A percentile compares a stretch with the other conserved stretches of the same genome.
Evolutionary conservation across 2,888 invertebrate species (phyloP).

Genomic region (Drosophila mimica): DNA sequence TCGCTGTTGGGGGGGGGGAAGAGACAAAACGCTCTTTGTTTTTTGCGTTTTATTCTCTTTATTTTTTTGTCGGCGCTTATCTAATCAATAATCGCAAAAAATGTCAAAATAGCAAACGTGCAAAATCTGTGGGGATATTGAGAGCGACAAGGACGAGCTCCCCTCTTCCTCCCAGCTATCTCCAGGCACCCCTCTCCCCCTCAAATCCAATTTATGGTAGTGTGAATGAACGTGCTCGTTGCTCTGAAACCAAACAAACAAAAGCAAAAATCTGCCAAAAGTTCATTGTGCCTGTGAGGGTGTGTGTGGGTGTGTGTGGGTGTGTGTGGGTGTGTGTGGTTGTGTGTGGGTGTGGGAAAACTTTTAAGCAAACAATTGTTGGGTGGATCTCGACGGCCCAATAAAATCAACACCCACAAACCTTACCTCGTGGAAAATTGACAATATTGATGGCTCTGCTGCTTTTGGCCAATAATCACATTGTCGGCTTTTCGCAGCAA

Average conservation of each 20-base stretch:
- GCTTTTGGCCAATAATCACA: conserved; percentile 33
- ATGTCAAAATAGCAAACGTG: conserved; percentile 78
- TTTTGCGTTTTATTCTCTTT: conserved; percentile 29
- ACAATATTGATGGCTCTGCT: conserved; percentile 41
- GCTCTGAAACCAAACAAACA: conserved; percentile 45
- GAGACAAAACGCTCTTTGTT: conserved; percentile 44
- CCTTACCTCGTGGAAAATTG: conserved; percentile 37
- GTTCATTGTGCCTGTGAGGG: conserved; percentile 41
- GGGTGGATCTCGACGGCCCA: conserved; percentile 53
- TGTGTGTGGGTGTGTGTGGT: conserved; percentile 35
- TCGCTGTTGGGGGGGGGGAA: conserved; percentile 4
- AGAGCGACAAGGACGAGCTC: conserved; percentile 42
- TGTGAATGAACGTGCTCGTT: conserved; percentile 62
- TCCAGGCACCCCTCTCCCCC: not conserved
- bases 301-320: conserved; percentile 34
- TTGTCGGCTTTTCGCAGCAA: conserved; percentile 27
- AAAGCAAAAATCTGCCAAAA: conserved; percentile 46
- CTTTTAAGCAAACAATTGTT: conserved; percentile 76
- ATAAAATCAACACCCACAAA: conserved; percentile 64
- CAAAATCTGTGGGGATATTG: conserved; percentile 72
- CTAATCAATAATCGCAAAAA: conserved; percentile 77
- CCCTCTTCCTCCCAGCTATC: not conserved
- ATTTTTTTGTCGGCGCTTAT: conserved; percentile 57
- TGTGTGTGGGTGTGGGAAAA: conserved; percentile 55
- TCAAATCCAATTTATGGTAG: conserved; percentile 28